These are phyloP conservation scores for Ashinkailepas kermadecensis DNA, from an alignment of 2,888 invertebrate species.

Conservation along the genomic window DNA sequence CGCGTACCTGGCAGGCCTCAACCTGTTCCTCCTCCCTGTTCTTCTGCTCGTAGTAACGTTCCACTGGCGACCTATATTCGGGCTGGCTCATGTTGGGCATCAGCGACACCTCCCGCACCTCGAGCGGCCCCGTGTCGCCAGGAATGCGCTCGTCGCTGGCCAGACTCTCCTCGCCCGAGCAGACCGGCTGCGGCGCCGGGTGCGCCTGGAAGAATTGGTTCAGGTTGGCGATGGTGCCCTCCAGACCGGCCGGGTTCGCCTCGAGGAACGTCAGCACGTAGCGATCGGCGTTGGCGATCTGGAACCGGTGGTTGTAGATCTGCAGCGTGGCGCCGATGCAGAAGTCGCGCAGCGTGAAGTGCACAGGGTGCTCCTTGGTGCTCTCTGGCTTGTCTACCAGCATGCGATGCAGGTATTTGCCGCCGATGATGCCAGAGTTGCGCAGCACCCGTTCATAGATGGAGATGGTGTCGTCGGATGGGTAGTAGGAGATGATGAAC, in stretches of 20 bases:
- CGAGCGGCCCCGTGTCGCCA: not conserved
- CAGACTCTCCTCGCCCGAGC: not conserved
- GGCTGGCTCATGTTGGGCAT: constrained; percentile 13
- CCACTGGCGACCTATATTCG: not conserved
- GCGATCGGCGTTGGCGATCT: constrained; percentile 65
- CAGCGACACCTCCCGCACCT: not conserved
- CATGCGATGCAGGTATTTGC: constrained; percentile 62
- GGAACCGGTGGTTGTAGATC: constrained; percentile 66
- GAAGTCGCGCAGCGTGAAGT: constrained; percentile 70
- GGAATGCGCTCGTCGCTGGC: not conserved
- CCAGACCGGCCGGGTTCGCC: not conserved
- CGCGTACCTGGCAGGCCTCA: not conserved
- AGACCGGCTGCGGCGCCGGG: not conserved
- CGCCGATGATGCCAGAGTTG: constrained; percentile 69
- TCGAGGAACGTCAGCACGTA: constrained; percentile 48
- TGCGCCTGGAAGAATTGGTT: constrained; percentile 15
- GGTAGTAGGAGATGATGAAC: constrained; percentile 66
- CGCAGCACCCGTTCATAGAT: constrained; percentile 63
- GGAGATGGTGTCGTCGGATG: constrained; percentile 65
- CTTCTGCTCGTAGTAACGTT: not conserved
- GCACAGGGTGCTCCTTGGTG: constrained; percentile 60
- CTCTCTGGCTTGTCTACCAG: constrained; percentile 61
- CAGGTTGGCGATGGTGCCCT: constrained; percentile 20
- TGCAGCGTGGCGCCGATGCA: constrained; percentile 65
- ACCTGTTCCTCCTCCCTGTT: not conserved